Evolutionary conservation across 2,888 invertebrate species (phyloP), one percentile per base, ranked within the genome.

Genomic region (Cephus runcator): DNA sequence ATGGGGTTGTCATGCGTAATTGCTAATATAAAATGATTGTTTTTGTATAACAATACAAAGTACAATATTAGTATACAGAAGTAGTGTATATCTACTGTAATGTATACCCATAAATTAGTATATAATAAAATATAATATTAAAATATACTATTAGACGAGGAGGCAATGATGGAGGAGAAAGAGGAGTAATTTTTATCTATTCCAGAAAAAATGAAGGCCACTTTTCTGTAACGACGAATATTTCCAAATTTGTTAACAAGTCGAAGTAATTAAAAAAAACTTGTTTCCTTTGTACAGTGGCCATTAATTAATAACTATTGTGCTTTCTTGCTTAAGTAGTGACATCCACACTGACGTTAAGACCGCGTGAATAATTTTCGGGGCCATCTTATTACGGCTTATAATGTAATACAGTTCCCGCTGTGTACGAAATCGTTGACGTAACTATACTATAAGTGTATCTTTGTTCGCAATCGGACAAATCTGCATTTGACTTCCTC

Each of bases 1-100:
- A 2, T 56, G 9, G 6, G 56, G 56, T 9, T 56, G 15, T 23
- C 56, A 56, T 56, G 23, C 56, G 23, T 56, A 56, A 56, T 2
- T 56, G 56, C 23, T 56, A 56, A 56, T 56, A 56, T 56, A 56
- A 6, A 9, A 56, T 23, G 40, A 6, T 40, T 40, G 56, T 23
- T 56, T 56, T 56, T 23, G 56, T 82, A 81, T 79, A 79, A 84
- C 80, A 75, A 82, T 82, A 83, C 79, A 81, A 85, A 85, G 81
- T 84, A 84, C 78, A 82, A 79, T 56, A 56, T 56, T 23, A 23
- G 56, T 23, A 56, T 56, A 56, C 15, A 56, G 56, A 6, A 56
- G 23, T 75, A 79, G 81, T 73, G 77, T 83, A 81, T 81, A 79
- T 78, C 77, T 79, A 81, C 78, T 82, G 79, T 80, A 56, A 9